A percentile compares a stretch with the other conserved stretches of the same genome.
Conservation (phyloP, 2,113 vertebrate genomes). For the Scolopax mira region DNA sequence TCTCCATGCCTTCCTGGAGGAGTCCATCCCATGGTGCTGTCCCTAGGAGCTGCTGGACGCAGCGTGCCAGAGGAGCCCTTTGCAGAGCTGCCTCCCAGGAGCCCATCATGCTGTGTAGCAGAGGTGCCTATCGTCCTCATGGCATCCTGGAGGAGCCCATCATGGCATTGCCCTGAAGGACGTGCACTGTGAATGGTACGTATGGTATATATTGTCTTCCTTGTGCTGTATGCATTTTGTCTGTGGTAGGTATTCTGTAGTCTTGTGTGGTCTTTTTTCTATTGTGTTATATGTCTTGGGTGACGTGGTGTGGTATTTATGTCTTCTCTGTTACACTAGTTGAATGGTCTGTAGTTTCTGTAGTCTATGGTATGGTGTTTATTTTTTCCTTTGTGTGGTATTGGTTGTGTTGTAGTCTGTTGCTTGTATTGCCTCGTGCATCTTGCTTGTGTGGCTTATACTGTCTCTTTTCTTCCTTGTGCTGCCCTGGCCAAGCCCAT, state of each 20-base stretch:
- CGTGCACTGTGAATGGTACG: too few relatives aligned
- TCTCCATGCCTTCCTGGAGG: too few relatives aligned
- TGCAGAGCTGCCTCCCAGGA: too few relatives aligned
- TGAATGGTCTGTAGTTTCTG: background rate
- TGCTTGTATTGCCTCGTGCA: background rate
- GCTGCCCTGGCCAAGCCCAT: background rate
- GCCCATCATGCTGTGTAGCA: too few relatives aligned
- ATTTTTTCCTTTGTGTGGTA: background rate
- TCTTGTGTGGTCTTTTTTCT: background rate
- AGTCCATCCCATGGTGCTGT: too few relatives aligned
- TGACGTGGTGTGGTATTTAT: background rate
- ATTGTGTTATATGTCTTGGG: background rate
- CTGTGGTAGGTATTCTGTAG: too few relatives aligned
- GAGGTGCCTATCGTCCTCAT: too few relatives aligned
- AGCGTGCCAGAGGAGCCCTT: too few relatives aligned
- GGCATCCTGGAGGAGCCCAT: too few relatives aligned
- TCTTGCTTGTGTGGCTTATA: background rate
- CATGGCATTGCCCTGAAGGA: too few relatives aligned
- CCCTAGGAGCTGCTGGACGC: too few relatives aligned
- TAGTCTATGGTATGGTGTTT: background rate
- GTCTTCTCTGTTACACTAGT: background rate
- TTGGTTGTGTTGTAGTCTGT: background rate
- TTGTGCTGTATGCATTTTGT: background rate
- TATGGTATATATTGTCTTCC: background rate
- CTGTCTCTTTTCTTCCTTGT: background rate